Conservation (phyloP, 2,113 vertebrate species). For the Perccottus glenii region DNA sequence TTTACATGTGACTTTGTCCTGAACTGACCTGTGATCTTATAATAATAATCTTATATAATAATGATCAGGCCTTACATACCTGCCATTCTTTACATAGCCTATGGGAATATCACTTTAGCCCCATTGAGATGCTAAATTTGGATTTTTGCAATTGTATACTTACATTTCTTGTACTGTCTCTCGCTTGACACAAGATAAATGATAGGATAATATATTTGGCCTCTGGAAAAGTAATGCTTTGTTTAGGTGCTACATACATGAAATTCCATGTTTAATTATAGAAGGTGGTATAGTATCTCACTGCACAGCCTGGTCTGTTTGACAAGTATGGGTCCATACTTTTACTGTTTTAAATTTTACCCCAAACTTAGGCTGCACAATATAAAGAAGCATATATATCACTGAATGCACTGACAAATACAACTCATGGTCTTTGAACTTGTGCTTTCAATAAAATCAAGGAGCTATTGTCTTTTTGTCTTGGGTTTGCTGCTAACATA, state of each 20-base stretch:
- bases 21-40: not conserved
- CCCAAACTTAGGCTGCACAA: too few relatives aligned
- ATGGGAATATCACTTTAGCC: not conserved
- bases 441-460: too few relatives aligned
- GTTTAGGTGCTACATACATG: not conserved
- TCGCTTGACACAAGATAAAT: not conserved
- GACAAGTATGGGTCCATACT: not conserved
- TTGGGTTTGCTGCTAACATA: too few relatives aligned
- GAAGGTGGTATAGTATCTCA: conserved; percentile 2
- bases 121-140: not conserved
- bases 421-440: too few relatives aligned
- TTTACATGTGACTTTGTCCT: not conserved
- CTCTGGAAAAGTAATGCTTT: not conserved
- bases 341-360: too few relatives aligned
- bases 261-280: conserved; percentile 13
- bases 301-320: not conserved
- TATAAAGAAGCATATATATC: too few relatives aligned
- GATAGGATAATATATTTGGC: not conserved
- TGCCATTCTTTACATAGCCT: not conserved
- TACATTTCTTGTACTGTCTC: not conserved
- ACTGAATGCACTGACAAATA: too few relatives aligned
- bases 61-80: not conserved
- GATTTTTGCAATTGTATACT: not conserved
- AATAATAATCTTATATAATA: too few relatives aligned
- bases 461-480: too few relatives aligned